Percentiles rank a stretch among this genome's conserved stretches.
Conservation (phyloP, 1,140 invertebrate genomes). For the Apis mellifera region DNA sequence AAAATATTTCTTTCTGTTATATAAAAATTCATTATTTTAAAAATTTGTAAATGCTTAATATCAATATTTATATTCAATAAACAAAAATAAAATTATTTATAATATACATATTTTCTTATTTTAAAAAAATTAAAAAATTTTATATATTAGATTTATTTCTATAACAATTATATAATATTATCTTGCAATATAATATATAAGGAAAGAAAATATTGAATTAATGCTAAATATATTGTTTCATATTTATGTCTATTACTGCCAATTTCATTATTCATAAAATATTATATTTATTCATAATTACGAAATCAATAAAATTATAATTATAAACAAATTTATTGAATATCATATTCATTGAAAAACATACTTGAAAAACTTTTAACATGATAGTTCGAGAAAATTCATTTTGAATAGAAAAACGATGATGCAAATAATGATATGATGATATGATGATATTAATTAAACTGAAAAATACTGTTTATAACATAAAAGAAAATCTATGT, state of each 20-base stretch:
- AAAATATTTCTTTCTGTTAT: neutral
- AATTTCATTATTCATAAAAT: slow-evolving; percentile 9
- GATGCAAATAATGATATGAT: neutral
- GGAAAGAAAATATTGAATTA: slow-evolving; percentile 26
- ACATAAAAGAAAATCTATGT: slow-evolving; percentile 26
- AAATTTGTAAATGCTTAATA: slow-evolving; percentile 1
- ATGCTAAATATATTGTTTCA: slow-evolving; percentile 21
- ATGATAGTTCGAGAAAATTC: neutral
- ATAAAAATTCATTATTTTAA: neutral
- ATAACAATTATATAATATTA: neutral
- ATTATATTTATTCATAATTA: neutral
- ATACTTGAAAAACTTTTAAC: neutral
- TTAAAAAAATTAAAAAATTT: neutral
- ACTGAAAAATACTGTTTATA: slow-evolving; percentile 9
- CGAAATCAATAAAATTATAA: too few relatives aligned
- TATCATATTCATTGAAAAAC: neutral
- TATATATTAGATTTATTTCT: neutral
- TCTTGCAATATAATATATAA: neutral
- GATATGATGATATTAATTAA: neutral
- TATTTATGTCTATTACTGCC: neutral
- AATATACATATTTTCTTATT: neutral
- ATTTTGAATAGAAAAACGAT: neutral
- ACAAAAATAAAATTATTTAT: slow-evolving; percentile 18
- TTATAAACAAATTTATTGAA: neutral
- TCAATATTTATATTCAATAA: slow-evolving; percentile 19